These are phyloP conservation scores for Ciconia boyciana DNA, from an alignment of 2,113 vertebrate species.

Conservation along the genomic window DNA sequence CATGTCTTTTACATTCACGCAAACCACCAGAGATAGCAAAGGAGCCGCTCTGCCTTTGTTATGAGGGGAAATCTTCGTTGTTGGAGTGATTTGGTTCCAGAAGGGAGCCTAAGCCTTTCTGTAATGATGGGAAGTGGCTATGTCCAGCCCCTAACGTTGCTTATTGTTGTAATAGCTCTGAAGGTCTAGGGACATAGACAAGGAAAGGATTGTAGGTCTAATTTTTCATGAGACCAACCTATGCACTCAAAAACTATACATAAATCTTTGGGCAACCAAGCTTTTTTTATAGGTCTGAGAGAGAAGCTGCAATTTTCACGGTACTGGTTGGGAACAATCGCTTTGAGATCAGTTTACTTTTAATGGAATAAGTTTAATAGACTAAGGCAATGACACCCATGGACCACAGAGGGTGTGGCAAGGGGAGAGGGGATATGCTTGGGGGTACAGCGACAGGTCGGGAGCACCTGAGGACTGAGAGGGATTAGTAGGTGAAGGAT, in stretches of 20 bases:
- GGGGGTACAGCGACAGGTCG: not conserved
- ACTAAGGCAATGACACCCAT: not conserved
- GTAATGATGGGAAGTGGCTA: not conserved
- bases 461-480: not conserved
- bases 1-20: not conserved
- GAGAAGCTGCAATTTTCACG: not conserved
- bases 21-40: constrained; percentile 20
- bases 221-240: not conserved
- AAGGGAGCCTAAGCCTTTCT: not conserved
- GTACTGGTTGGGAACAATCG: not conserved
- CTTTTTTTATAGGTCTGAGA: not conserved
- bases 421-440: not conserved
- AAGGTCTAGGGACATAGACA: not conserved
- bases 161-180: not conserved
- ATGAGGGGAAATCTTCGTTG: not conserved
- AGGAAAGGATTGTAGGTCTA: not conserved
- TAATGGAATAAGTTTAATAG: not conserved
- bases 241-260: not conserved
- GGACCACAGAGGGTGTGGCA: not conserved
- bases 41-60: not conserved
- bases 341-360: not conserved
- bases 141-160: not conserved
- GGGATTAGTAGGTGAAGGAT: not conserved
- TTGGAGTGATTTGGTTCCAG: not conserved
- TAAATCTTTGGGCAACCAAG: not conserved